Evolutionary conservation across 2,797 vertebrate species (phyloP).

Genomic region (Apodemus agrarius): DNA sequence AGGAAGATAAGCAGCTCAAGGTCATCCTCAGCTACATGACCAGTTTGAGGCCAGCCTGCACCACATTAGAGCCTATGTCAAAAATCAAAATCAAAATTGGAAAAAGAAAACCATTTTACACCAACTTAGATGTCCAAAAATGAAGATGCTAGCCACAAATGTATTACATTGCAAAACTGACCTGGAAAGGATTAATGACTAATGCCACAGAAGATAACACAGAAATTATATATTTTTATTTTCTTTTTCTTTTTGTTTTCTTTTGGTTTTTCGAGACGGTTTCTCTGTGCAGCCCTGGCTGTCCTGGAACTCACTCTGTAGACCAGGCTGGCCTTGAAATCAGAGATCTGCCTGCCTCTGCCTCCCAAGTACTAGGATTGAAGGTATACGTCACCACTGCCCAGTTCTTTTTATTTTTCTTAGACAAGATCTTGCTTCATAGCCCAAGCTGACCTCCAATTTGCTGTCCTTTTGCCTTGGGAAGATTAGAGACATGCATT

Average conservation of each 20-base stretch:
- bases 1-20: neutral
- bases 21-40: neutral
- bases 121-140: slow-evolving; percentile 29
- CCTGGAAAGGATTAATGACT: neutral
- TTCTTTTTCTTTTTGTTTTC: neutral
- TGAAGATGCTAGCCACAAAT: slow-evolving; percentile 56
- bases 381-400: too few relatives aligned
- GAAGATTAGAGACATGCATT: neutral
- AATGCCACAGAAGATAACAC: slow-evolving; percentile 34
- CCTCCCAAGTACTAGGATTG: too few relatives aligned
- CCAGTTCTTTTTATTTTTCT: neutral
- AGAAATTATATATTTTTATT: neutral
- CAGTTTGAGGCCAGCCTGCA: neutral
- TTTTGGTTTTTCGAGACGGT: too few relatives aligned
- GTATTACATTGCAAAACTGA: slow-evolving; percentile 9
- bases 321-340: too few relatives aligned
- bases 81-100: neutral
- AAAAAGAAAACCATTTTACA: neutral
- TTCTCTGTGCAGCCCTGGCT: too few relatives aligned
- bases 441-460: neutral
- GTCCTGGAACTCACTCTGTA: too few relatives aligned
- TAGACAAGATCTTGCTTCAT: neutral
- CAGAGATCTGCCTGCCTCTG: too few relatives aligned
- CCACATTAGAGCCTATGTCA: neutral
- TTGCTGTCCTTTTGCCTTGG: neutral